These are phyloP conservation scores for Heterotis niloticus DNA, from an alignment of 2,113 vertebrate species.

Conservation along the genomic window DNA sequence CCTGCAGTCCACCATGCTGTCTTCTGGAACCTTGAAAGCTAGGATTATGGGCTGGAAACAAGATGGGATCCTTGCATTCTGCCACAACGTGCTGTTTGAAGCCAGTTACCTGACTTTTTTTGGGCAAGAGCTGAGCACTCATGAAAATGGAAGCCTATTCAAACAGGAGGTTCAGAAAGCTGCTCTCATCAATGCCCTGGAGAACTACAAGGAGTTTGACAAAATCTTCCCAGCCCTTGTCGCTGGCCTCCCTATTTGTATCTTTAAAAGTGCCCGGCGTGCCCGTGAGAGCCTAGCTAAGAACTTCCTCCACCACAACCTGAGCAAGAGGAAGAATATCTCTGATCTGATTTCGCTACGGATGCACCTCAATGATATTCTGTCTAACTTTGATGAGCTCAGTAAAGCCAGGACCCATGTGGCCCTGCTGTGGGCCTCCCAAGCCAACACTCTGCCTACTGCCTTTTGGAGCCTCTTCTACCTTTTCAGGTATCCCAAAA, in stretches of 20 bases:
- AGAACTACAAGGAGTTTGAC: background rate
- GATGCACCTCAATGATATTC: slow-evolving; percentile 77
- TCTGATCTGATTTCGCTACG: slow-evolving; percentile 66
- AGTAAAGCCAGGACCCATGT: slow-evolving; percentile 86
- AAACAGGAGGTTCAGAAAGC: background rate
- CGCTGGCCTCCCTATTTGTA: background rate
- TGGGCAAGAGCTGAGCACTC: background rate
- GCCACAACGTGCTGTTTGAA: background rate
- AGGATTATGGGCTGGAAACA: background rate
- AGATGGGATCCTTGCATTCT: background rate
- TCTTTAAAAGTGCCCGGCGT: background rate
- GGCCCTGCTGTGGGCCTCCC: slow-evolving; percentile 88
- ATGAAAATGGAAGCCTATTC: no score
- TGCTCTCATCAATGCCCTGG: background rate
- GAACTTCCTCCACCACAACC: slow-evolving; percentile 57
- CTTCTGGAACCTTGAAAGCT: background rate
- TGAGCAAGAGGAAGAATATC: slow-evolving; percentile 56
- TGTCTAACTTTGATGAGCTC: slow-evolving; percentile 79
- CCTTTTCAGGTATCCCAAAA: slow-evolving; percentile 73
- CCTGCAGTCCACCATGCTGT: background rate
- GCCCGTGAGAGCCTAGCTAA: slow-evolving; percentile 59
- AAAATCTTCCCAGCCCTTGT: slow-evolving; percentile 2
- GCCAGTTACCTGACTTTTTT: background rate
- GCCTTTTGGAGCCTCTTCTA: slow-evolving; percentile 91
- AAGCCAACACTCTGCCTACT: slow-evolving; percentile 91